Conservation (phyloP, 2,888 invertebrate species). For the Sturmia bella region DNA sequence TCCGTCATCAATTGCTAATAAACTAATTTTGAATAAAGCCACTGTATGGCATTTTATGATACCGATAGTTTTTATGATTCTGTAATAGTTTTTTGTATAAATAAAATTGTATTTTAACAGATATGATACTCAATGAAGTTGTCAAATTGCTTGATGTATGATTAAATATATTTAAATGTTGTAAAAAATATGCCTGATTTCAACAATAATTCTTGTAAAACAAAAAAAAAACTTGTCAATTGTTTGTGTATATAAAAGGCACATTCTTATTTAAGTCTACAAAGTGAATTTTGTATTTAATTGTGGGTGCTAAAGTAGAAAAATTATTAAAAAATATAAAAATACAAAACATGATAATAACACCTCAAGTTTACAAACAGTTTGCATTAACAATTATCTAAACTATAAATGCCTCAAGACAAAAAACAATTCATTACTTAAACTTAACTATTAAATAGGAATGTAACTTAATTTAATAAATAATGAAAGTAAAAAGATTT, state of each 20-base stretch:
- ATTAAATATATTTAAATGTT: slow-evolving; percentile 40
- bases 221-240: neutral
- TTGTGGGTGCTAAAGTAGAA: neutral
- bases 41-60: no score
- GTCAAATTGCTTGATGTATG: slow-evolving; percentile 39
- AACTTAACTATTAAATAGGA: slow-evolving; percentile 60
- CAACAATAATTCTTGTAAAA: neutral
- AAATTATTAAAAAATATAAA: neutral
- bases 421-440: slow-evolving; percentile 30
- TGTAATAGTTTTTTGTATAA: neutral
- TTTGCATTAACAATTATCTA: slow-evolving; percentile 45
- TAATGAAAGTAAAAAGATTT: slow-evolving; percentile 26
- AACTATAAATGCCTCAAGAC: slow-evolving; percentile 65
- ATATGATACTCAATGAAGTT: slow-evolving; percentile 15
- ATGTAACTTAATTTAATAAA: slow-evolving; percentile 61
- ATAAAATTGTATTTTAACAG: neutral
- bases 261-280: slow-evolving; percentile 50
- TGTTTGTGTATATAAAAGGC: slow-evolving; percentile 64
- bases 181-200: slow-evolving; percentile 23
- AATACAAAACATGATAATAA: neutral
- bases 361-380: no score
- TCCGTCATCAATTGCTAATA: no score
- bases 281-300: neutral
- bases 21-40: no score
- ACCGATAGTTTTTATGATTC: no score